These are phyloP conservation scores for Anagrus nilaparvatae DNA, from an alignment of 1,140 invertebrate genomes.

Conservation along the genomic window DNA sequence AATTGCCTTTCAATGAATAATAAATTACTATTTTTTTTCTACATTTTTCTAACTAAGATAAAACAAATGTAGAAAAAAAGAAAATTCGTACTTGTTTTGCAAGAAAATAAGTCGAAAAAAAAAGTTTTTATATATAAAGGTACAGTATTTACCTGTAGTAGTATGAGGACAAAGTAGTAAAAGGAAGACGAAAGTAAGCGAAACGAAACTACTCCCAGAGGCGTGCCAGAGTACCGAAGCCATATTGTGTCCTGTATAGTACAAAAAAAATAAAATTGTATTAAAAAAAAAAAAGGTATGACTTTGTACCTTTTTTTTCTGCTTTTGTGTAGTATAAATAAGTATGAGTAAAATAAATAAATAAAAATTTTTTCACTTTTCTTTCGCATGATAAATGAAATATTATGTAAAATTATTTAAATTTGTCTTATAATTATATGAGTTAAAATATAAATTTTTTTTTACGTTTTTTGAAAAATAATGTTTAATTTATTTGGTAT, in stretches of 20 bases:
- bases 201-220: conserved; percentile 64
- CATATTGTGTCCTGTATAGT: conserved; percentile 71
- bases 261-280: conserved; percentile 17
- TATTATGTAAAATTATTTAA: conserved; percentile 2
- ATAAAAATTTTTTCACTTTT: too few species aligned
- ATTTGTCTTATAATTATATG: conserved; percentile 10
- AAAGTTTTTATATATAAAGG: too few species aligned
- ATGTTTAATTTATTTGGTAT: too few species aligned
- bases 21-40: too few species aligned
- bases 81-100: too few species aligned
- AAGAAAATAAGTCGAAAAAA: too few species aligned
- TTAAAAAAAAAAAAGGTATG: background rate
- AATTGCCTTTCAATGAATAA: too few species aligned
- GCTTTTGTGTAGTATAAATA: background rate
- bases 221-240: conserved; percentile 69
- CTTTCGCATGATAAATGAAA: background rate
- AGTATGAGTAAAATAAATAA: background rate
- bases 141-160: conserved; percentile 40
- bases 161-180: conserved; percentile 57
- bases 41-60: too few species aligned
- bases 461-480: background rate
- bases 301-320: background rate
- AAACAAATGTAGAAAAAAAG: too few species aligned
- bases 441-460: background rate
- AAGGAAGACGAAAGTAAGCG: conserved; percentile 47